phyloP scores from a whole-genome alignment of 53 echinoderm and acorn worm species.

The Glandiceps talaboti region DNA sequence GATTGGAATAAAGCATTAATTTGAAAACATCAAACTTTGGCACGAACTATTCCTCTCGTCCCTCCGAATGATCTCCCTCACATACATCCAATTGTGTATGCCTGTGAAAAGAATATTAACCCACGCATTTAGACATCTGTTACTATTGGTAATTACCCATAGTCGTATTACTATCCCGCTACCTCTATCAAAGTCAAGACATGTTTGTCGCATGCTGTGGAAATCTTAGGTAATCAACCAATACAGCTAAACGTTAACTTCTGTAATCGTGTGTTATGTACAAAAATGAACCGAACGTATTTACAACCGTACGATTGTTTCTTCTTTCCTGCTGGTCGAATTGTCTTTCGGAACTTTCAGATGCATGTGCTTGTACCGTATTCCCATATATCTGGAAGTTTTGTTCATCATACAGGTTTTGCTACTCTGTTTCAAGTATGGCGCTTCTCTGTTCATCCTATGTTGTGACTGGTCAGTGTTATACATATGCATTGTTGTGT shows the following conservation, averaged over 20 bases:
- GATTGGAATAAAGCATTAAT: too few relatives aligned
- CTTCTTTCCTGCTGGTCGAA: too few relatives aligned
- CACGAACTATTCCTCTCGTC: neutral
- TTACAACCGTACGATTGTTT: neutral
- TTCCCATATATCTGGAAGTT: too few relatives aligned
- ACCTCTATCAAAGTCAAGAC: neutral
- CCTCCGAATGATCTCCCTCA: neutral
- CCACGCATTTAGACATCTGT: neutral
- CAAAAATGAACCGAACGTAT: neutral
- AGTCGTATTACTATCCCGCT: neutral
- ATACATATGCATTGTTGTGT: too few relatives aligned
- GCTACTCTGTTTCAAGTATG: too few relatives aligned
- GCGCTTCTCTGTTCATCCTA: too few relatives aligned
- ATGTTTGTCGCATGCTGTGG: neutral
- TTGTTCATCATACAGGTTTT: too few relatives aligned
- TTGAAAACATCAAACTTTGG: too few relatives aligned
- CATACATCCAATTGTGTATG: neutral
- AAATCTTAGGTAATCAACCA: neutral
- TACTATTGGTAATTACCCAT: neutral
- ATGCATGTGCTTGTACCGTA: too few relatives aligned
- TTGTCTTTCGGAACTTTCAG: too few relatives aligned
- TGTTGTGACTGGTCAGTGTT: too few relatives aligned
- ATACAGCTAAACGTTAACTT: neutral
- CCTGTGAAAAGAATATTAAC: neutral
- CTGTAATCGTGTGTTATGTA: neutral